These are phyloP conservation scores for Corythornis vintsioides DNA, from an alignment of 2,113 vertebrate genomes.

Conservation along the genomic window DNA sequence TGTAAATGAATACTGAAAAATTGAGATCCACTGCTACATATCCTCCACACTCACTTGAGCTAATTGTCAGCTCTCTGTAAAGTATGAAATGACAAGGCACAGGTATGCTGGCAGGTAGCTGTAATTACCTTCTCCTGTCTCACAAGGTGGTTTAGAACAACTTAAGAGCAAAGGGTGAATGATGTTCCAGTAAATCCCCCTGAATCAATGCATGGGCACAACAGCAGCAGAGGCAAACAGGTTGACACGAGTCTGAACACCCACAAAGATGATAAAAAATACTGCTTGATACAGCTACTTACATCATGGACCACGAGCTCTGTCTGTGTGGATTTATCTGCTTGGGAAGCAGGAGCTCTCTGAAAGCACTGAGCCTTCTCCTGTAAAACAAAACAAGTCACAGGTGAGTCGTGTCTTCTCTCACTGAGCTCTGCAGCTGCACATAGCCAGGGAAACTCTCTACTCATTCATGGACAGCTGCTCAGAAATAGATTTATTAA, in stretches of 20 bases:
- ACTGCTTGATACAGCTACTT: constrained; percentile 73
- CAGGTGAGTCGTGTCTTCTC: background rate
- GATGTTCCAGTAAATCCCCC: background rate
- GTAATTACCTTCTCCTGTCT: constrained; percentile 52
- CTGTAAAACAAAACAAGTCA: constrained; percentile 77
- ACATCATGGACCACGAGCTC: constrained; percentile 90
- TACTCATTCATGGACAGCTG: background rate
- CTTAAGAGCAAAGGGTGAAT: constrained; percentile 60
- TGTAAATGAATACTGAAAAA: constrained; percentile 26
- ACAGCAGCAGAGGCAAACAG: constrained; percentile 51
- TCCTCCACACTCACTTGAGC: background rate
- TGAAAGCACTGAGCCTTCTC: constrained; percentile 86
- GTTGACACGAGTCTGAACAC: constrained; percentile 15
- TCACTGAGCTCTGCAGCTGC: background rate
- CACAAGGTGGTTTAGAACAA: constrained; percentile 35
- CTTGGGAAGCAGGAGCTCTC: constrained; percentile 84
- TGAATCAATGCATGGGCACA: constrained; percentile 40
- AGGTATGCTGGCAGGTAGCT: background rate
- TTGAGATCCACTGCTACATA: background rate
- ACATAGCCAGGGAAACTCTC: background rate
- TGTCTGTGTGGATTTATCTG: constrained; percentile 94
- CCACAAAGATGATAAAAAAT: constrained; percentile 44
- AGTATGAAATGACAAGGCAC: constrained; percentile 35
- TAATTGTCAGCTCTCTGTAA: constrained; percentile 50
- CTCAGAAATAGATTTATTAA: background rate